A percentile compares a stretch with the other conserved stretches of the same genome.
Conservation (phyloP, 2,888 invertebrate genomes). For the Syrista parreyssii region DNA sequence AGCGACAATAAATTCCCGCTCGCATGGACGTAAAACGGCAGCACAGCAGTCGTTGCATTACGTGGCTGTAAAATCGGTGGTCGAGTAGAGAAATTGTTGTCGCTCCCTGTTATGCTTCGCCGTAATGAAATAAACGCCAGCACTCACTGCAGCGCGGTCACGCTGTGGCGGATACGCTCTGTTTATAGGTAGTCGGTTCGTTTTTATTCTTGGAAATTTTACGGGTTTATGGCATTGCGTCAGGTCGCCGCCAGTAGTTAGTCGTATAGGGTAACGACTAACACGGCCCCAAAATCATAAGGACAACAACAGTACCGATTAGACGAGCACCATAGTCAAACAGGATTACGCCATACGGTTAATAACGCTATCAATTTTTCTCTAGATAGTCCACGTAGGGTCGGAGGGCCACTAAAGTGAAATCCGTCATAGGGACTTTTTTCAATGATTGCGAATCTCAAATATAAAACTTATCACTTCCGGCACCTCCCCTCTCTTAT, state of each 20-base stretch:
- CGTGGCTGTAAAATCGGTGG: conserved; percentile 3
- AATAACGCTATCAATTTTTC: not conserved
- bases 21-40: conserved; percentile 31
- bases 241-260: not conserved
- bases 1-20: conserved; percentile 34
- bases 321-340: not conserved
- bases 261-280: not conserved
- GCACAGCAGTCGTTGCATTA: conserved; percentile 14
- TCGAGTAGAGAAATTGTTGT: conserved; percentile 3
- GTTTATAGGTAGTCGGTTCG: conserved; percentile 15
- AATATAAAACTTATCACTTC: too few species aligned
- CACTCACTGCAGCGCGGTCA: conserved; percentile 20
- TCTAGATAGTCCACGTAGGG: not conserved
- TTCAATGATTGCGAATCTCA: not conserved
- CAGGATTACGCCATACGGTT: not conserved
- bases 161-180: conserved; percentile 16
- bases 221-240: not conserved
- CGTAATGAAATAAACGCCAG: conserved; percentile 23
- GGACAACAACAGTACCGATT: not conserved
- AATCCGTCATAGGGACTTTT: not conserved
- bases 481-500: too few species aligned
- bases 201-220: not conserved
- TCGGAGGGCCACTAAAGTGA: not conserved
- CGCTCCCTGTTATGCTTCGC: not conserved
- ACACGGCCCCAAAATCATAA: not conserved